Conservation (phyloP, 2,113 vertebrate genomes). For the Cygnus buccinator region DNA sequence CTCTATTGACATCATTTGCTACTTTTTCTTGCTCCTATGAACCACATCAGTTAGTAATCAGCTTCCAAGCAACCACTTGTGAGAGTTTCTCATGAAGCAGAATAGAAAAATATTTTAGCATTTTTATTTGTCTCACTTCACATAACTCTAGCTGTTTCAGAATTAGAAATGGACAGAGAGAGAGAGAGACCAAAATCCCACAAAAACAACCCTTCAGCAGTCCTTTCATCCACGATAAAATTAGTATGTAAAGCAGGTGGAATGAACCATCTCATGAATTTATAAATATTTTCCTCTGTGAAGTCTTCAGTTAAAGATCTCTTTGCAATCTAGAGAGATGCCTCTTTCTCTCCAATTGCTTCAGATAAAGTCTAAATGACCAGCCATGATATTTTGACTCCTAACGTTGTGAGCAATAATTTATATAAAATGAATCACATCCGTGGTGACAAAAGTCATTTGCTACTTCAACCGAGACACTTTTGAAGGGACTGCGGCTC, state of each 20-base stretch:
- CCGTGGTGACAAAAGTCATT: not conserved
- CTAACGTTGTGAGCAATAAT: not conserved
- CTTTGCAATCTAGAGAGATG: not conserved
- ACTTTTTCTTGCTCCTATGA: not conserved
- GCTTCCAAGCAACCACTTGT: not conserved
- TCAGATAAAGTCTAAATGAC: not conserved
- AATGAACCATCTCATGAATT: not conserved
- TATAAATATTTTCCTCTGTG: not conserved
- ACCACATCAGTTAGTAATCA: not conserved
- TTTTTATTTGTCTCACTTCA: not conserved
- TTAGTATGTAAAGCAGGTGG: not conserved
- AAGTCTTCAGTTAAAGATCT: not conserved
- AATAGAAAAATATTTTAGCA: not conserved
- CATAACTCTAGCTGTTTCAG: not conserved
- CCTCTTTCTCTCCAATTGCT: not conserved
- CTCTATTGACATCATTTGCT: not conserved
- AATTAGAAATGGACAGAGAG: not conserved
- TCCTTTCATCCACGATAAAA: not conserved
- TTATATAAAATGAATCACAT: not conserved
- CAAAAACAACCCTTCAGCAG: not conserved
- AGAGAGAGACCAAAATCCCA: not conserved
- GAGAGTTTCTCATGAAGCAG: not conserved
- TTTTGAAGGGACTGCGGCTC: not conserved
- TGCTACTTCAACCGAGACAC: not conserved
- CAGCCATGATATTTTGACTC: not conserved